Evolutionary conservation across 2,113 vertebrate genomes (phyloP).

Genomic region (Lethenteron camtschaticum): DNA sequence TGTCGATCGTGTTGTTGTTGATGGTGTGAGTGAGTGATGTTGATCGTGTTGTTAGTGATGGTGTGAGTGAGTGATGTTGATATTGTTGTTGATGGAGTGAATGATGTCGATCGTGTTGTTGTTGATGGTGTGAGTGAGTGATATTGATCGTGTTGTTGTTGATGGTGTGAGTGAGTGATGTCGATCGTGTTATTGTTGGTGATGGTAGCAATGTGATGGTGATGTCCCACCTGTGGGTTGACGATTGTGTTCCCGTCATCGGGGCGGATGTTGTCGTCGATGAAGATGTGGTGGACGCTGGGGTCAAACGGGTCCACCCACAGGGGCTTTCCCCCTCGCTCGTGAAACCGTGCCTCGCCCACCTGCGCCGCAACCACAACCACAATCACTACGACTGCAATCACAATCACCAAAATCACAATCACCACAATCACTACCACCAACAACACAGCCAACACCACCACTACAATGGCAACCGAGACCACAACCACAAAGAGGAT

Average conservation of each 20-base stretch:
- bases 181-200: background rate
- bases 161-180: too few relatives aligned
- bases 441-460: too few relatives aligned
- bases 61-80: background rate
- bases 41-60: background rate
- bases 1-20: background rate
- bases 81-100: background rate
- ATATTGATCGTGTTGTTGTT: too few relatives aligned
- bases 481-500: too few relatives aligned
- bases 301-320: slow-evolving; percentile 53
- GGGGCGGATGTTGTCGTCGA: slow-evolving; percentile 60
- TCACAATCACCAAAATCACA: too few relatives aligned
- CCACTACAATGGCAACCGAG: too few relatives aligned
- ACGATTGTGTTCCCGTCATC: slow-evolving; percentile 42
- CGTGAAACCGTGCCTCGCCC: slow-evolving; percentile 35
- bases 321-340: slow-evolving; percentile 47
- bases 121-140: background rate
- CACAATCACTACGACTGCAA: too few relatives aligned
- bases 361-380: slow-evolving; percentile 26
- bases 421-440: too few relatives aligned
- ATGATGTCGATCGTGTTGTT: background rate
- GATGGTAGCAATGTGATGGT: background rate
- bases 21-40: background rate
- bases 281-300: slow-evolving; percentile 46
- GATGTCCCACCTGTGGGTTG: slow-evolving; percentile 31